Base-by-base conservation (phyloP, 2,888 invertebrate species). In the Mylabris sibirica region DNA sequence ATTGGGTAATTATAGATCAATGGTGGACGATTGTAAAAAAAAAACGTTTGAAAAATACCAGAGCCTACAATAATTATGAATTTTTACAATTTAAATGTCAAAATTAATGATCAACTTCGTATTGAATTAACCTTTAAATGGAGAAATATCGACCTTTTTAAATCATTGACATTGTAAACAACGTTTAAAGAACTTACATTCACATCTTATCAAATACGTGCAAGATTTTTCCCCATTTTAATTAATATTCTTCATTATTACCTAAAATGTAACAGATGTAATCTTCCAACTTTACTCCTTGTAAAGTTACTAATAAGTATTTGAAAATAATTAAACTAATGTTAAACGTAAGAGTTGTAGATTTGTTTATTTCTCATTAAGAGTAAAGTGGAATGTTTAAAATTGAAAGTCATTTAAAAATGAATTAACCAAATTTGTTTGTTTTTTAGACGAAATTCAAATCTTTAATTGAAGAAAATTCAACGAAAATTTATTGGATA, bases 121-220 rank as follows among this genome's bases (percentile, higher is more conserved):
- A 24, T 53, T 24, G 24, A 49, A 49, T 49, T 49, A 22, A 53
- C 53, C 53, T 53, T 53, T 49, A 20, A 49, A 49, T 22, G 20
- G 20, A 49, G n/a, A 44, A 44, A 44, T 17, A 17, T 5, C 44
- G 44, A 44, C 44, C 44, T 44, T 17, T n/a, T 17, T 17, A 44
- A 44, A 44, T 44, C 49, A 20, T 49, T 49, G 49, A 49, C 49
- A 49, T 44, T 17, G 44, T 17, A 44, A 41, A 44, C 44, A 44
- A 44, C n/a, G 17, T 44, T 17, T 17, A 44, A 44, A 44, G 17
- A 44, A 44, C 6, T 44, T 17, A 17, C 4, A 44, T 44, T 44
- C 44, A n/a, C 44, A n/a, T 17, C 17, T 44, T 17, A 44, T 44
- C 44, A 44, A 44, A 44, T n/a, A 8, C n/a, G n/a, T 44, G 44